Conservation (phyloP, 2,113 vertebrate species). For the Catagonus wagneri region DNA sequence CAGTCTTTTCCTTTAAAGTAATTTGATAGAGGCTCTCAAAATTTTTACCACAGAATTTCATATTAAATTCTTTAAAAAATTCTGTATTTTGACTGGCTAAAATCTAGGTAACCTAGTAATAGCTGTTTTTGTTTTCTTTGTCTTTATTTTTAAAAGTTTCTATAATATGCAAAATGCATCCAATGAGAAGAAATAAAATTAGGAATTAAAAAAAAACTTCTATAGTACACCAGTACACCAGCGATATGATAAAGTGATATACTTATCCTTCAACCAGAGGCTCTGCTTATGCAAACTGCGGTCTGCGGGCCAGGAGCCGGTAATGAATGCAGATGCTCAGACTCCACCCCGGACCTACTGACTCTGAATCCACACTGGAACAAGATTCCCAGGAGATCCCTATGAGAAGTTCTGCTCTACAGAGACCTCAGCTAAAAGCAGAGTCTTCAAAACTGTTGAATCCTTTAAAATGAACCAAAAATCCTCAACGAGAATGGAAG, state of each 20-base stretch:
- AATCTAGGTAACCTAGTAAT: background rate
- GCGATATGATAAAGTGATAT: background rate
- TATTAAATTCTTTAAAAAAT: background rate
- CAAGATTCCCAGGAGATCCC: background rate
- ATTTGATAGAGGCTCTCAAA: background rate
- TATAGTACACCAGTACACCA: background rate
- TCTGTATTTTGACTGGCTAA: background rate
- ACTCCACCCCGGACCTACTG: background rate
- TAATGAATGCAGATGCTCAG: background rate
- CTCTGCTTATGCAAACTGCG: background rate
- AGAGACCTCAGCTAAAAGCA: background rate
- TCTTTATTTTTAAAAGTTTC: conserved; percentile 20
- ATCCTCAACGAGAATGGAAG: background rate
- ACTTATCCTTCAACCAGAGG: background rate
- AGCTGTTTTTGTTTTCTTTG: background rate
- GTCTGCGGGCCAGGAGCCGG: background rate
- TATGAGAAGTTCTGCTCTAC: background rate
- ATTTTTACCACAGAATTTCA: background rate
- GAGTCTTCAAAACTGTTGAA: background rate
- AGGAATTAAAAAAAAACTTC: background rate
- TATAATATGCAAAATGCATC: background rate
- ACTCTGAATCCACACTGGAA: background rate
- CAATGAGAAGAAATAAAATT: background rate
- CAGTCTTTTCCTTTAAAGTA: background rate
- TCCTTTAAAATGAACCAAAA: background rate